These are phyloP conservation scores for Galeruca laticollis DNA, from an alignment of 2,888 invertebrate species.

Conservation along the genomic window DNA sequence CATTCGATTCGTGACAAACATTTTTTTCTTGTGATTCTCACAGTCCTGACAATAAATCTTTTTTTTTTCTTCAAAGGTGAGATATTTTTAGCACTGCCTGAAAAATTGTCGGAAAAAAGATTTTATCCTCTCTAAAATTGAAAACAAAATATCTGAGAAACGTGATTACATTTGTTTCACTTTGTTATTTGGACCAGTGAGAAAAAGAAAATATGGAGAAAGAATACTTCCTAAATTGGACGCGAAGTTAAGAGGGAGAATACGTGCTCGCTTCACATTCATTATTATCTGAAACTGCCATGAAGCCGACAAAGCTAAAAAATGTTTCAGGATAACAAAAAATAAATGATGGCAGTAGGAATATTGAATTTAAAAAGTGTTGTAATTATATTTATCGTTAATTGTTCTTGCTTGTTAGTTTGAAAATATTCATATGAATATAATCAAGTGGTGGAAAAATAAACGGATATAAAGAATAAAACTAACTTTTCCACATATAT, in stretches of 20 bases:
- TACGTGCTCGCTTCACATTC: conserved; percentile 8
- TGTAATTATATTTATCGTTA: neutral
- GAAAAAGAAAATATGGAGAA: neutral
- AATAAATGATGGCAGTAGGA: neutral
- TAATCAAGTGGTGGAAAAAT: too few relatives aligned
- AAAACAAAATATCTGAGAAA: conserved; percentile 12
- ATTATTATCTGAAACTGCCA: conserved; percentile 4
- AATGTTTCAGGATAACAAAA: neutral
- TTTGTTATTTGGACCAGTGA: neutral
- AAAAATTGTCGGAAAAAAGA: neutral
- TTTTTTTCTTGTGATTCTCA: neutral
- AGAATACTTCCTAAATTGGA: conserved; percentile 5
- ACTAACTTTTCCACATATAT: too few relatives aligned
- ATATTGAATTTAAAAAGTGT: neutral
- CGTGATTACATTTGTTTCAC: conserved; percentile 18
- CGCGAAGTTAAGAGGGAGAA: conserved; percentile 8
- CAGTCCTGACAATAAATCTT: neutral
- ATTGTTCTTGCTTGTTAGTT: neutral
- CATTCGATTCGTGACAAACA: neutral
- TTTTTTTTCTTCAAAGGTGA: neutral
- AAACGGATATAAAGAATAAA: too few relatives aligned
- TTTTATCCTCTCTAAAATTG: conserved; percentile 1
- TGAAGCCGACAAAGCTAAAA: conserved; percentile 1
- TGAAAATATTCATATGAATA: too few relatives aligned
- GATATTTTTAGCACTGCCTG: neutral